Conservation (phyloP, 1,140 invertebrate genomes). For the Elymnias hypermnestra region DNA sequence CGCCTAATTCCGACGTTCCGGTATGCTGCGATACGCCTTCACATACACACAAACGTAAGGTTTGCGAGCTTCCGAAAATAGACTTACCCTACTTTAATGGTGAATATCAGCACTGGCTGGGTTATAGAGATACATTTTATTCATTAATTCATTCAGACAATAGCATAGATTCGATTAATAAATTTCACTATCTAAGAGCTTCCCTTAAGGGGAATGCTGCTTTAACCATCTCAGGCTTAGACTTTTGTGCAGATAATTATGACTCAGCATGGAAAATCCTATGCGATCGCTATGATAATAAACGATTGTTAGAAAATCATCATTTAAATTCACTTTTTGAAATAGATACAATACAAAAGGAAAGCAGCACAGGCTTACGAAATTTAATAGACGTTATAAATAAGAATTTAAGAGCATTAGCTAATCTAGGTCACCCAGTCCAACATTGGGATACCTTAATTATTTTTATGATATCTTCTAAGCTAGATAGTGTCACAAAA, state of each 20-base stretch:
- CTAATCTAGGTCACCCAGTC: constrained; percentile 10
- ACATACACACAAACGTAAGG: too few species aligned
- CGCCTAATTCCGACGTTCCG: neutral
- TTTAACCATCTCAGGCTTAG: constrained; percentile 18
- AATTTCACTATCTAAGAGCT: constrained; percentile 3
- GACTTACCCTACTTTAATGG: neutral
- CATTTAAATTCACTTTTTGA: constrained; percentile 25
- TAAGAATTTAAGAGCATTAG: constrained; percentile 22
- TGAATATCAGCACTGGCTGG: neutral
- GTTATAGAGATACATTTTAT: neutral
- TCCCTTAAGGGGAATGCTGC: constrained; percentile 17
- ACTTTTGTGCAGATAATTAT: constrained; percentile 27
- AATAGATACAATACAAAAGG: constrained; percentile 9
- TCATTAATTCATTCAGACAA: neutral
- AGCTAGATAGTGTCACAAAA: constrained; percentile 13
- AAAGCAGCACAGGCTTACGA: constrained; percentile 11
- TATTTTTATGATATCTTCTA: constrained; percentile 11
- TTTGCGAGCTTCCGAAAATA: too few species aligned
- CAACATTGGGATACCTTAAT: constrained; percentile 21
- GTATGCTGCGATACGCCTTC: too few species aligned
- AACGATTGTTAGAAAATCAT: constrained; percentile 23
- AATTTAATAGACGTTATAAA: constrained; percentile 14
- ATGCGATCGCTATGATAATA: constrained; percentile 22
- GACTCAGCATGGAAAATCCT: constrained; percentile 25
- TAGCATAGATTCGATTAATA: neutral